phyloP scores from a whole-genome alignment of 2,888 invertebrate species.

The Melitaea athalia region DNA sequence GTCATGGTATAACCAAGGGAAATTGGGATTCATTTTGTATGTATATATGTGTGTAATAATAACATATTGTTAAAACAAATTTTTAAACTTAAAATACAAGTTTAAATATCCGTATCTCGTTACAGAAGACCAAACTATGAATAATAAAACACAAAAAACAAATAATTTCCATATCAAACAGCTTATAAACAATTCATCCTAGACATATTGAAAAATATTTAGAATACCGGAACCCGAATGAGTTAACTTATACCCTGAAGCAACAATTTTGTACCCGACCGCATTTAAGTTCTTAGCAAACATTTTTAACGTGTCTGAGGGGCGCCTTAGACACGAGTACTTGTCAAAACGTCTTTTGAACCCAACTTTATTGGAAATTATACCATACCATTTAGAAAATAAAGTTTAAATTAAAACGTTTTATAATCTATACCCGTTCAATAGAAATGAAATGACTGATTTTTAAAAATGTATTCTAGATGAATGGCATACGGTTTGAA shows the following conservation, averaged over 20 bases:
- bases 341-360: conserved; percentile 22
- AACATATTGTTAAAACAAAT: background rate
- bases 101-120: background rate
- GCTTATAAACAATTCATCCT: conserved; percentile 33
- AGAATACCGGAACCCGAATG: conserved; percentile 26
- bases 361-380: background rate
- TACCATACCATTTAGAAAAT: background rate
- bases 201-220: conserved; percentile 25
- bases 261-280: conserved; percentile 17
- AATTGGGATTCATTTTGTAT: no score
- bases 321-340: conserved; percentile 19
- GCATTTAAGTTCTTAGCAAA: conserved; percentile 25
- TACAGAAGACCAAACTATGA: background rate
- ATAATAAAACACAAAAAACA: conserved; percentile 12
- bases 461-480: background rate
- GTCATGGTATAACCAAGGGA: no score
- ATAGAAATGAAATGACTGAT: background rate
- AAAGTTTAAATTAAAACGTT: conserved; percentile 3
- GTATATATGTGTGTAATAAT: background rate
- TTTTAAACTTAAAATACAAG: background rate
- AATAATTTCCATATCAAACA: conserved; percentile 33
- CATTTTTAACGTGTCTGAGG: conserved; percentile 30
- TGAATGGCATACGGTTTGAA: background rate
- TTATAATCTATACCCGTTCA: background rate
- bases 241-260: conserved; percentile 27